phyloP scores from a whole-genome alignment of 2,888 invertebrate genomes.

The Platycheirus rosarum region DNA sequence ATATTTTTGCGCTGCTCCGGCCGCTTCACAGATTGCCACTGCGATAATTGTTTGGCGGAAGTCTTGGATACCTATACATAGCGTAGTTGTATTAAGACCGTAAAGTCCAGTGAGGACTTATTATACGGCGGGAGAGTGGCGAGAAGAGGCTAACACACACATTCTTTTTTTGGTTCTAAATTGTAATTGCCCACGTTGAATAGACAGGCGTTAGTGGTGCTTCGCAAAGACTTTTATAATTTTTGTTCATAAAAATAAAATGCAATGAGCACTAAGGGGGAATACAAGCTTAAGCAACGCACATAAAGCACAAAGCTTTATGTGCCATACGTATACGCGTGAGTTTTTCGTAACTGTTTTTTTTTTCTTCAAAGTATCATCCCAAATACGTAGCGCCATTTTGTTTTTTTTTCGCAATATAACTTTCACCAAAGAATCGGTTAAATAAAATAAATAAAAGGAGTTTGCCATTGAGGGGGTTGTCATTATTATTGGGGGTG shows the following conservation, averaged over 20 bases:
- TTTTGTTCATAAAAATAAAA: slow-evolving; percentile 67
- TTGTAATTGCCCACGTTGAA: slow-evolving; percentile 55
- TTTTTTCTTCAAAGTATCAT: too few species aligned
- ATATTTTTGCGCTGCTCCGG: slow-evolving; percentile 27
- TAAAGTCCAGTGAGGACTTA: slow-evolving; percentile 22
- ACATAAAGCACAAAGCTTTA: slow-evolving; percentile 25
- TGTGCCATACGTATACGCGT: slow-evolving; percentile 31
- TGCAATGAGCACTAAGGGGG: too few species aligned
- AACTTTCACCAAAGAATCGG: neutral
- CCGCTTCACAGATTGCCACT: too few species aligned
- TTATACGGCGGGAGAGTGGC: neutral
- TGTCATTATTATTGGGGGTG: slow-evolving; percentile 63
- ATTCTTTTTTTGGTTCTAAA: slow-evolving; percentile 28
- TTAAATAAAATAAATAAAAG: slow-evolving; percentile 1
- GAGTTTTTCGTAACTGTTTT: slow-evolving; percentile 50
- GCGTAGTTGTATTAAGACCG: slow-evolving; percentile 53
- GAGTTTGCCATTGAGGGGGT: slow-evolving; percentile 5
- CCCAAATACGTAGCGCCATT: too few species aligned
- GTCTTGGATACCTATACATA: neutral
- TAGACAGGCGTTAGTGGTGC: slow-evolving; percentile 56
- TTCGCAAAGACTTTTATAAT: slow-evolving; percentile 51
- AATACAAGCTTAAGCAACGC: slow-evolving; percentile 41
- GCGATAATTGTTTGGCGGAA: neutral
- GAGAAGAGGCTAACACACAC: slow-evolving; percentile 3
- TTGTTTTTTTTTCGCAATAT: too few species aligned